phyloP scores from a whole-genome alignment of 2,797 vertebrate genomes.

The Myotis vivesi region DNA sequence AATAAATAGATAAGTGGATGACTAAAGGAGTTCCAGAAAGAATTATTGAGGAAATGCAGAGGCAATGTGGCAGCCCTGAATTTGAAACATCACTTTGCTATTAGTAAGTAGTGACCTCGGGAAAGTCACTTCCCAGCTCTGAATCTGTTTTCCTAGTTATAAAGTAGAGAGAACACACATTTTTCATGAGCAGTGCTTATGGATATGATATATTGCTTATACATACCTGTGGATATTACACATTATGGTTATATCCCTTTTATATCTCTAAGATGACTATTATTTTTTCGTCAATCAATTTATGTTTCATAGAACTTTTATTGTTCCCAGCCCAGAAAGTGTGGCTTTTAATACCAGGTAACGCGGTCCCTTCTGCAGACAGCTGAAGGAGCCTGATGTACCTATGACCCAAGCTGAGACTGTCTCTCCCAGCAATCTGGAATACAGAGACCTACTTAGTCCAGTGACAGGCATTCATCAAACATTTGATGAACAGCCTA shows the following conservation, averaged over 20 bases:
- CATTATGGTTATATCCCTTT: not conserved
- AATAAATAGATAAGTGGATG: not conserved
- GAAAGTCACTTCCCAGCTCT: not conserved
- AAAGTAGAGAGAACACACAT: not conserved
- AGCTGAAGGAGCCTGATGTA: not conserved
- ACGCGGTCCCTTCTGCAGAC: not conserved
- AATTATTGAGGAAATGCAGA: not conserved
- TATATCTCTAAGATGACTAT: not conserved
- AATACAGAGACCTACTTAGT: not conserved
- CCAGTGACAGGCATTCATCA: not conserved
- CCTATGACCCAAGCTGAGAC: not conserved
- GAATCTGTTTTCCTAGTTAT: not conserved
- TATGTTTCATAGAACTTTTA: not conserved
- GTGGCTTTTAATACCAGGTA: not conserved
- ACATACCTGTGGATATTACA: not conserved
- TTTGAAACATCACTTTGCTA: not conserved
- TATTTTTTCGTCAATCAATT: not conserved
- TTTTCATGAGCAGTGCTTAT: not conserved
- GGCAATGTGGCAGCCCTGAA: not conserved
- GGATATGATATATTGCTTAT: not conserved
- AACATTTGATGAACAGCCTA: not conserved
- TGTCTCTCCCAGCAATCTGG: not conserved
- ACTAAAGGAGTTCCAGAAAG: constrained; percentile 33
- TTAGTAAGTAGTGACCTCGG: not conserved
- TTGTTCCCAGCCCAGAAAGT: not conserved